Conservation (phyloP, 2,797 vertebrate genomes). For the Cephalopachus bancanus region DNA sequence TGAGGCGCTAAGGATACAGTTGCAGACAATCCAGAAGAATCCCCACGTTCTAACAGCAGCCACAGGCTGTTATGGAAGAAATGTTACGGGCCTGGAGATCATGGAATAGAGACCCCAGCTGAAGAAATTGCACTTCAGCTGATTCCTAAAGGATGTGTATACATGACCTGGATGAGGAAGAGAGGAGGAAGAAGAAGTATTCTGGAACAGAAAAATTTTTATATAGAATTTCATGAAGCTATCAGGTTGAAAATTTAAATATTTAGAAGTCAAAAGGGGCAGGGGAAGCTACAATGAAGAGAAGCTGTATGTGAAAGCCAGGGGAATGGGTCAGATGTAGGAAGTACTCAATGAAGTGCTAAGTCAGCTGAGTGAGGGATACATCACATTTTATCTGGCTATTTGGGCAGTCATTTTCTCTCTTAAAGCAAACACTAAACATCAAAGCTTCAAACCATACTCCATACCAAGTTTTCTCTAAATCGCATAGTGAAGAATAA, state of each 20-base stretch:
- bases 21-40: not conserved
- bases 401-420: not conserved
- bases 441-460: not conserved
- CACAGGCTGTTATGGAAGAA: rapidly evolving
- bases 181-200: rapidly evolving
- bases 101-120: not conserved
- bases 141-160: not conserved
- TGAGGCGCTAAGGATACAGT: rapidly evolving
- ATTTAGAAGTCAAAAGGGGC: not conserved
- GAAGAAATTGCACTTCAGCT: not conserved
- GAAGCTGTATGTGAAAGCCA: not conserved
- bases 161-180: not conserved
- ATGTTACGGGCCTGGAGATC: rapidly evolving
- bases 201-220: not conserved
- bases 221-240: not conserved
- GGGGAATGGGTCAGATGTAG: not conserved
- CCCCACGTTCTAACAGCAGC: rapidly evolving
- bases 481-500: not conserved
- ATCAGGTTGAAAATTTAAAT: not conserved
- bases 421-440: not conserved
- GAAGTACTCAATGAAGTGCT: not conserved
- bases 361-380: not conserved
- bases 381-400: not conserved
- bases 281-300: not conserved
- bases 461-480: not conserved